phyloP scores from a whole-genome alignment of 2,113 vertebrate species.

The Dipodomys stephensi region DNA sequence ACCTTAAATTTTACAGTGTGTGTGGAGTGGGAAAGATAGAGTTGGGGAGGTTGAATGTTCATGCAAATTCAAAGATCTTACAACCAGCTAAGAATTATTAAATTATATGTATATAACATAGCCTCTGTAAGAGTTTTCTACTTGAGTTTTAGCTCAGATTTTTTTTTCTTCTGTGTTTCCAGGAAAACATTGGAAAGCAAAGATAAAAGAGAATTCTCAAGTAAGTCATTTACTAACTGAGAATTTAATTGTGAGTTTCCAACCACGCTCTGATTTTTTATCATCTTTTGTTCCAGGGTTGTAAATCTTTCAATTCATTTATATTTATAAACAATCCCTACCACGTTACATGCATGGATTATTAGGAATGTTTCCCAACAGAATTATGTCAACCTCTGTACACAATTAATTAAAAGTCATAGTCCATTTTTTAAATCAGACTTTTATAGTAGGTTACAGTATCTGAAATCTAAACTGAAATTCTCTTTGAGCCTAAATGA shows the following conservation, averaged over 20 bases:
- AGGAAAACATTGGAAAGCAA: slow-evolving; percentile 81
- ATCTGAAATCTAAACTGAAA: slow-evolving; percentile 86
- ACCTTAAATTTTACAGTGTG: not conserved
- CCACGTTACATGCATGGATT: slow-evolving; percentile 85
- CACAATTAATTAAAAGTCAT: slow-evolving; percentile 88
- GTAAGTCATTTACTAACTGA: slow-evolving; percentile 82
- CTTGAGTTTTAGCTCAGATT: slow-evolving; percentile 69
- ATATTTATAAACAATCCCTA: slow-evolving; percentile 87
- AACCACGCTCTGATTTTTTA: slow-evolving; percentile 80
- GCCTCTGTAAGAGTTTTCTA: slow-evolving; percentile 67
- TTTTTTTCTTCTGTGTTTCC: slow-evolving; percentile 64
- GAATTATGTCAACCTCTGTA: slow-evolving; percentile 83
- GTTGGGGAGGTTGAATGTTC: slow-evolving; percentile 54
- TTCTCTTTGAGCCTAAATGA: slow-evolving; percentile 82
- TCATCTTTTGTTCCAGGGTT: slow-evolving; percentile 86
- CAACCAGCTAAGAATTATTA: slow-evolving; percentile 16
- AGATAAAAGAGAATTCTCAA: slow-evolving; percentile 86
- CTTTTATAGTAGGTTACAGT: slow-evolving; percentile 81
- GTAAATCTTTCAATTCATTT: slow-evolving; percentile 85
- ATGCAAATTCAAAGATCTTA: slow-evolving; percentile 41
- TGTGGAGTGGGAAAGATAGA: not conserved
- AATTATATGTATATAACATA: slow-evolving; percentile 35
- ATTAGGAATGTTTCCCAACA: slow-evolving; percentile 84
- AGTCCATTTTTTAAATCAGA: slow-evolving; percentile 85
- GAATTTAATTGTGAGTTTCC: slow-evolving; percentile 82